Percentiles rank a stretch among this genome's conserved stretches.
phyloP scores from a whole-genome alignment of 2,797 vertebrate species.

The Myoxocephalus aenaeus region DNA sequence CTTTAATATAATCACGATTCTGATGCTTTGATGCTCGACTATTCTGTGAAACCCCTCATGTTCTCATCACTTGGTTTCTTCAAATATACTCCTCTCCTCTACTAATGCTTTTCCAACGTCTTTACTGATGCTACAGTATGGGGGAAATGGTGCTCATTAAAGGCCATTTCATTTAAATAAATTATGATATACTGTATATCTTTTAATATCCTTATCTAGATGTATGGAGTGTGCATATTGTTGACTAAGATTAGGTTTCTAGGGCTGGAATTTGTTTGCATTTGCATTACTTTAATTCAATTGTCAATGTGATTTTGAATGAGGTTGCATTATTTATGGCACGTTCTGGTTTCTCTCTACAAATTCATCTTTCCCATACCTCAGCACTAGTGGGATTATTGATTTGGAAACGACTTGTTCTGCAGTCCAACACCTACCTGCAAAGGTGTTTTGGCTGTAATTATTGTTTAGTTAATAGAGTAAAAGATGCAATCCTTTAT shows the following conservation, averaged over 20 bases:
- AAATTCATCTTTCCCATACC: neutral
- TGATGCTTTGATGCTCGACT: no score
- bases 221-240: neutral
- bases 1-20: neutral
- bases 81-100: neutral
- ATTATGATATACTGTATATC: neutral
- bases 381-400: slow-evolving; percentile 14
- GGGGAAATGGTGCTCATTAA: neutral
- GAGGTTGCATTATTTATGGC: neutral
- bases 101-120: neutral
- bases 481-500: slow-evolving; percentile 54
- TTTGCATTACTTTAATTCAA: slow-evolving; percentile 5
- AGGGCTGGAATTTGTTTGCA: neutral
- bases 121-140: neutral
- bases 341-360: neutral
- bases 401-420: slow-evolving; percentile 25
- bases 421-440: slow-evolving; percentile 34
- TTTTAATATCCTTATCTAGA: neutral
- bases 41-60: neutral
- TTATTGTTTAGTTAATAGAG: slow-evolving; percentile 46
- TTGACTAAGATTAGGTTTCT: neutral
- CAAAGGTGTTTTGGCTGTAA: slow-evolving; percentile 6
- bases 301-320: neutral
- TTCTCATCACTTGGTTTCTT: neutral
- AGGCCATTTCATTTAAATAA: neutral